phyloP scores from a whole-genome alignment of 2,888 invertebrate genomes.

The Gandaritis pyraliata region DNA sequence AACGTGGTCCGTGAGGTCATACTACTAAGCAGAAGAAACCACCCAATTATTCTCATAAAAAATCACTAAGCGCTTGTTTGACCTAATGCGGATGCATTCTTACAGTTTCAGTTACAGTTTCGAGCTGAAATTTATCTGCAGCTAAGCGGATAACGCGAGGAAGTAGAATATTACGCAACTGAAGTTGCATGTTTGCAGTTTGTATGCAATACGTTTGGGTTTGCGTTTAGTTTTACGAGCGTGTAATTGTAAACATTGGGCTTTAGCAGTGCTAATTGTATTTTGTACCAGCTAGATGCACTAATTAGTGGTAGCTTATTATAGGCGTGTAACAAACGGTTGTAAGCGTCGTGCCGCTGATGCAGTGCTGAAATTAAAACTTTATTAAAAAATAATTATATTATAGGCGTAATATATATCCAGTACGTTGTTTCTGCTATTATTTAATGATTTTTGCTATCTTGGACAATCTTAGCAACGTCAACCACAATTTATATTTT shows the following conservation, averaged over 20 bases:
- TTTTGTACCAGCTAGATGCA: neutral
- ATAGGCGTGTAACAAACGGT: neutral
- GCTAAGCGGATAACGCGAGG: conserved; percentile 17
- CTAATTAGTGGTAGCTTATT: neutral
- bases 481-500: too few species aligned
- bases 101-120: conserved; percentile 5
- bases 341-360: too few species aligned
- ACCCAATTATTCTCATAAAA: too few species aligned
- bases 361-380: too few species aligned
- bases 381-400: too few species aligned
- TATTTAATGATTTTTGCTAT: too few species aligned
- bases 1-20: too few species aligned
- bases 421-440: too few species aligned
- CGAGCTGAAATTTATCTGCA: conserved; percentile 9
- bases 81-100: neutral
- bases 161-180: conserved; percentile 21
- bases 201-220: conserved; percentile 9
- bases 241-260: conserved; percentile 1
- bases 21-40: too few species aligned
- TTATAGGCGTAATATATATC: too few species aligned
- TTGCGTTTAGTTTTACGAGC: conserved; percentile 10
- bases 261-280: conserved; percentile 4
- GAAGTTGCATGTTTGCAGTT: conserved; percentile 11
- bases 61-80: too few species aligned
- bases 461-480: too few species aligned